Evolutionary conservation across 2,113 vertebrate genomes (phyloP), one percentile per base, ranked within the genome.

Genomic region (Dromas ardeola): DNA sequence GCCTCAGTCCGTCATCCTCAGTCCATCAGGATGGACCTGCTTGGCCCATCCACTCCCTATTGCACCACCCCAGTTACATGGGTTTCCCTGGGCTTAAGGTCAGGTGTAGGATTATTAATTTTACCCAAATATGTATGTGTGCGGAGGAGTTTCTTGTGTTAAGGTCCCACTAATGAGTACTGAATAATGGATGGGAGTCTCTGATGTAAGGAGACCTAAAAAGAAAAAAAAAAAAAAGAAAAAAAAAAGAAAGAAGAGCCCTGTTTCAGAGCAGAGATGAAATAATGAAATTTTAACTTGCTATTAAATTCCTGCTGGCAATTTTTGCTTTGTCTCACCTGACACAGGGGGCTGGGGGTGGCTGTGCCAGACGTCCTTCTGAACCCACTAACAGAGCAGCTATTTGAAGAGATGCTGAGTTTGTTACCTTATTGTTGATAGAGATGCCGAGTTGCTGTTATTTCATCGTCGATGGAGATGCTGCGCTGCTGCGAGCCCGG

Each of bases 381-480:
- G 32, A 40, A 12, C 32, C 50, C 27, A 1, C 50, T 38, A 8
- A 6, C 49, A 26, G 55, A 53, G 32, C 6, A 7, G 62, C 32
- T 17, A 0, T 29, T 19, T 19, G 30, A 65, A 59, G 85, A 81
- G 76, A 9, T 49, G n/a, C 43, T 3, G 5, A 2, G 20, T 25
- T 47, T 20, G 26, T 81, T 15, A 18, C 8, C 29, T 9, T 40
- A 4, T 10, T 30, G 66, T 17, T 40, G 43, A 1, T 2, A n/a
- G 62, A 34, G 67, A 29, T 49, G 62, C 50, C 5, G 1, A 13
- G 34, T 10, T 34, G 30, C 63, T 90, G 84, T 43, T 73, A 8
- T 11, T 55, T 30, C 25, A 2, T 15, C 3, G 0, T 1, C 23
- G 34, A 2, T 18, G 63, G 50, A 67, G 55, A 3, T 42, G n/a